phyloP scores from a whole-genome alignment of 2,888 invertebrate genomes.

The Ariolimax columbianus region DNA sequence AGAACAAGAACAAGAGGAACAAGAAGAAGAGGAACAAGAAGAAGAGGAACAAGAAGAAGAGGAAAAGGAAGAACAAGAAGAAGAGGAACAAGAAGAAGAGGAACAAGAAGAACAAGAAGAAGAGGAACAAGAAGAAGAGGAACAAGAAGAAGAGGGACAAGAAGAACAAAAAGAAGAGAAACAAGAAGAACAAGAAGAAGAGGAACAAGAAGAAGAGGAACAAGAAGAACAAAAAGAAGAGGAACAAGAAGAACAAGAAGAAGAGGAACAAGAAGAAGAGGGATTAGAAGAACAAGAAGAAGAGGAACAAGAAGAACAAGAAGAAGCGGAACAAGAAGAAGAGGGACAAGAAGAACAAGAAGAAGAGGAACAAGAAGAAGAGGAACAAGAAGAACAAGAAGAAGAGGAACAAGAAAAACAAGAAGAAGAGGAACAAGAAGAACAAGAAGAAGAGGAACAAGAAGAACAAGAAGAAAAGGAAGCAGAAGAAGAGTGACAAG shows the following conservation, averaged over 20 bases:
- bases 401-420: not conserved
- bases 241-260: conserved; percentile 1
- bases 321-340: conserved; percentile 1
- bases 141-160: too few relatives aligned
- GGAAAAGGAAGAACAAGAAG: conserved; percentile 27
- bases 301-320: conserved; percentile 9
- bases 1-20: too few relatives aligned
- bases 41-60: conserved; percentile 9
- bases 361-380: not conserved
- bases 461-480: not conserved
- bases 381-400: not conserved
- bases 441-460: not conserved
- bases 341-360: too few relatives aligned
- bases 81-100: not conserved
- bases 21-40: too few relatives aligned
- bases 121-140: not conserved
- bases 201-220: not conserved
- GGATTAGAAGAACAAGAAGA: too few relatives aligned
- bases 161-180: too few relatives aligned
- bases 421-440: too few relatives aligned
- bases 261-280: conserved; percentile 13
- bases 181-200: not conserved
- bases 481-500: too few relatives aligned
- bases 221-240: too few relatives aligned
- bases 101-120: conserved; percentile 14